These are phyloP conservation scores for Chrysochloris asiatica DNA, from an alignment of 2,113 vertebrate species.

Conservation along the genomic window DNA sequence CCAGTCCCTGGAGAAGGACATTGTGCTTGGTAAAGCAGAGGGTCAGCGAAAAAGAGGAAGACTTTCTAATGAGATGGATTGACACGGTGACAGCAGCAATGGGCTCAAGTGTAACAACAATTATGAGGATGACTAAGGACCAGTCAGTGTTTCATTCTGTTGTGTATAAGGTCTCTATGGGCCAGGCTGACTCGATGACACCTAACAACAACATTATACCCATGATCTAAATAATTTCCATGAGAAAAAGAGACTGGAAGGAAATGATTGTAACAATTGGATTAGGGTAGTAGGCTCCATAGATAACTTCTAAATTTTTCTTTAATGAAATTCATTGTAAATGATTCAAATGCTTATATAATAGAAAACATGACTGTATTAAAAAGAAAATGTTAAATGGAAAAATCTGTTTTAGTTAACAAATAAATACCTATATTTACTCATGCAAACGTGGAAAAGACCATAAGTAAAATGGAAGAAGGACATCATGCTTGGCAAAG, in stretches of 20 bases:
- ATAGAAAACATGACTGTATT: not conserved
- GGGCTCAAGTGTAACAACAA: too few species aligned
- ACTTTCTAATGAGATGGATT: too few species aligned
- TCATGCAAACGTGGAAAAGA: constrained; percentile 12
- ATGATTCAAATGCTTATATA: not conserved
- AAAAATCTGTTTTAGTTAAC: constrained; percentile 20
- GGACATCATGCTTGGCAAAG: not conserved
- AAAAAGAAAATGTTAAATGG: not conserved
- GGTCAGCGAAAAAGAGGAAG: too few species aligned
- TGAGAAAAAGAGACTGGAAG: not conserved
- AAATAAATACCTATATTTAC: not conserved
- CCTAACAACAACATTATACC: too few species aligned
- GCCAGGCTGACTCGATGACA: too few species aligned
- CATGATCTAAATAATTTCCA: constrained; percentile 16
- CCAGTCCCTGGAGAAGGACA: too few species aligned
- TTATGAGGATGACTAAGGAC: too few species aligned
- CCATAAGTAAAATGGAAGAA: not conserved
- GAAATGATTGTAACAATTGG: not conserved
- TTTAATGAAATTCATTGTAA: not conserved
- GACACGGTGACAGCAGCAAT: too few species aligned
- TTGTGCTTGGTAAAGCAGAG: too few species aligned
- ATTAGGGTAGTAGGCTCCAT: not conserved
- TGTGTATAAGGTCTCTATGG: too few species aligned
- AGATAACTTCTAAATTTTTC: not conserved
- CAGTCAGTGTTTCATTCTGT: too few species aligned